Conservation (phyloP, 2,888 invertebrate species). For the Ramazzottius varieornatus region DNA sequence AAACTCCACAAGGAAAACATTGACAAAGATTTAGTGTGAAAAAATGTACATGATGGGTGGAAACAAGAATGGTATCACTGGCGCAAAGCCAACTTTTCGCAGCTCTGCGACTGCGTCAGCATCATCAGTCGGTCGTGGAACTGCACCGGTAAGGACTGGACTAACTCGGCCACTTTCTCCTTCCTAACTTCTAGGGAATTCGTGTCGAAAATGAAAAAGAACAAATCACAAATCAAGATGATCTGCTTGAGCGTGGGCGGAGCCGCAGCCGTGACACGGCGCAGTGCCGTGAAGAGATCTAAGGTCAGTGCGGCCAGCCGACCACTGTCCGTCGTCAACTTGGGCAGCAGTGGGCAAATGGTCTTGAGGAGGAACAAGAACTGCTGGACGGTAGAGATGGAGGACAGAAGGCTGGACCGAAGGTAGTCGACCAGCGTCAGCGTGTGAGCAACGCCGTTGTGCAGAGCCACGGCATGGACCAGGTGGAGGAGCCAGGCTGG, state of each 20-base stretch:
- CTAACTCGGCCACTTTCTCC: background rate
- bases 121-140: background rate
- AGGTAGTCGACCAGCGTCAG: background rate
- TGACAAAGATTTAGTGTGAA: too few relatives aligned
- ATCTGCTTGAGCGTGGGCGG: too few relatives aligned
- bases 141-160: background rate
- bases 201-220: background rate
- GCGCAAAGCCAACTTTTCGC: too few relatives aligned
- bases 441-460: background rate
- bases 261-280: too few relatives aligned
- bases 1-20: too few relatives aligned
- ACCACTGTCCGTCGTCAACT: background rate
- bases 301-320: background rate
- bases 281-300: background rate
- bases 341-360: background rate
- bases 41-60: too few relatives aligned
- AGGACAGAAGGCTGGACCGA: background rate
- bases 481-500: background rate
- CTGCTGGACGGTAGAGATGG: background rate
- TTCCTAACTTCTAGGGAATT: background rate
- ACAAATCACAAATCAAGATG: background rate
- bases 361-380: background rate
- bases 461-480: background rate
- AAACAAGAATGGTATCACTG: too few relatives aligned
- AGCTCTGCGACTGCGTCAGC: background rate